Evolutionary conservation across 2,888 invertebrate genomes (phyloP).

Genomic region (Stenotaenia linearis): DNA sequence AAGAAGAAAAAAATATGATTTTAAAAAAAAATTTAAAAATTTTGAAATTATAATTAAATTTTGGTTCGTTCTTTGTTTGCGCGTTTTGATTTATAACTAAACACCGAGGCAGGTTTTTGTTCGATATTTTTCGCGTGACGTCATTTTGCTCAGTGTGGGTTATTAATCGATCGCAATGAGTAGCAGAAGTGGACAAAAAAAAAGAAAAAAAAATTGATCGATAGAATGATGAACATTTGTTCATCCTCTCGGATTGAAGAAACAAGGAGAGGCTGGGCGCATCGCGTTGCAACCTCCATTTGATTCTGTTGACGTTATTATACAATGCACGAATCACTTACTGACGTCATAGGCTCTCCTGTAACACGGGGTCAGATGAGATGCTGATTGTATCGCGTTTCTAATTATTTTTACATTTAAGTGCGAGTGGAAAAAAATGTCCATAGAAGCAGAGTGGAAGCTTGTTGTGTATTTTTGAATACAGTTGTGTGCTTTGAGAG

Average conservation of each 20-base stretch:
- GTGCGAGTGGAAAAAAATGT: not conserved
- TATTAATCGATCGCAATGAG: slow-evolving; percentile 19
- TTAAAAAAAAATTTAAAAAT: not conserved
- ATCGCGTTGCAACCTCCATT: slow-evolving; percentile 7
- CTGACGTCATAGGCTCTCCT: slow-evolving; percentile 1
- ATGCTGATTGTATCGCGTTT: not conserved
- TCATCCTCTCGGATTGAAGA: slow-evolving; percentile 8
- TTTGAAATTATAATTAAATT: not conserved
- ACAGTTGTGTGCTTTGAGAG: not conserved
- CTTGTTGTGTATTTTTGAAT: not conserved
- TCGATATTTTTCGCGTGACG: not conserved
- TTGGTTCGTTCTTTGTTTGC: not conserved
- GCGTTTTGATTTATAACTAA: not conserved
- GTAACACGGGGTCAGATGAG: not conserved
- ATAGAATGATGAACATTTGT: slow-evolving; percentile 11
- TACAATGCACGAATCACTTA: slow-evolving; percentile 10
- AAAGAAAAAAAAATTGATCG: not conserved
- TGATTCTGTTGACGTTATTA: slow-evolving; percentile 13
- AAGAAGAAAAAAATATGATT: not conserved
- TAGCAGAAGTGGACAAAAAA: slow-evolving; percentile 8
- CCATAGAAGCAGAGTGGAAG: not conserved
- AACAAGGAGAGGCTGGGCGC: not conserved
- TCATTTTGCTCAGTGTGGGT: slow-evolving; percentile 6
- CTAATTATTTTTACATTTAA: not conserved
- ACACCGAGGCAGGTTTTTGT: not conserved